Conservation (phyloP, 2,888 invertebrate species). For the Lordiphosa fenestrarum region DNA sequence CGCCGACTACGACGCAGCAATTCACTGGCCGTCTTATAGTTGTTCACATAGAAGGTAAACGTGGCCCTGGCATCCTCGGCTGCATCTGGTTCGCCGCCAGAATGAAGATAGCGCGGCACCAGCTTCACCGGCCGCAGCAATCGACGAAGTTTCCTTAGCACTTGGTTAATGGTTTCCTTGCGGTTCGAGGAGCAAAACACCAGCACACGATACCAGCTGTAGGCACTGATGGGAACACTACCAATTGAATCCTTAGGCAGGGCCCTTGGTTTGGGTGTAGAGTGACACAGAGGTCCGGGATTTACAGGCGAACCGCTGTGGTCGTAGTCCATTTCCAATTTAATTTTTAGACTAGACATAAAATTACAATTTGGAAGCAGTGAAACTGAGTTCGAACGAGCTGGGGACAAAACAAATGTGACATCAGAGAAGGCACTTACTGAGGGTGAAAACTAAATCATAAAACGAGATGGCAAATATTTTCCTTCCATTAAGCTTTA, state of each 20-base stretch:
- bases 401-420: too few species aligned
- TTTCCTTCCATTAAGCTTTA: too few species aligned
- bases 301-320: too few species aligned
- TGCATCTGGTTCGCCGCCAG: slow-evolving; percentile 38
- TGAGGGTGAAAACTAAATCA: too few species aligned
- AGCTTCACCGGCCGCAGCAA: slow-evolving; percentile 28
- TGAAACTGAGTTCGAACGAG: too few species aligned
- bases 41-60: slow-evolving; percentile 50
- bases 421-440: too few species aligned
- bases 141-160: slow-evolving; percentile 22
- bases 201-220: slow-evolving; percentile 55
- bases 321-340: too few species aligned
- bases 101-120: slow-evolving; percentile 28
- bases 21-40: slow-evolving; percentile 29
- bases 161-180: slow-evolving; percentile 7
- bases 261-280: slow-evolving; percentile 2
- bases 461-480: too few species aligned
- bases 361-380: too few species aligned
- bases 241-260: too few species aligned
- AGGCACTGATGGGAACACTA: slow-evolving; percentile 37
- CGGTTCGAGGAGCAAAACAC: slow-evolving; percentile 28
- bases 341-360: too few species aligned
- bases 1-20: slow-evolving; percentile 17
- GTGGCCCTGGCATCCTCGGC: slow-evolving; percentile 27
- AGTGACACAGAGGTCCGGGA: slow-evolving; percentile 7